Percentiles rank a stretch among this genome's conserved stretches.
phyloP scores from a whole-genome alignment of 2,888 invertebrate species.

The Noctua pronuba region DNA sequence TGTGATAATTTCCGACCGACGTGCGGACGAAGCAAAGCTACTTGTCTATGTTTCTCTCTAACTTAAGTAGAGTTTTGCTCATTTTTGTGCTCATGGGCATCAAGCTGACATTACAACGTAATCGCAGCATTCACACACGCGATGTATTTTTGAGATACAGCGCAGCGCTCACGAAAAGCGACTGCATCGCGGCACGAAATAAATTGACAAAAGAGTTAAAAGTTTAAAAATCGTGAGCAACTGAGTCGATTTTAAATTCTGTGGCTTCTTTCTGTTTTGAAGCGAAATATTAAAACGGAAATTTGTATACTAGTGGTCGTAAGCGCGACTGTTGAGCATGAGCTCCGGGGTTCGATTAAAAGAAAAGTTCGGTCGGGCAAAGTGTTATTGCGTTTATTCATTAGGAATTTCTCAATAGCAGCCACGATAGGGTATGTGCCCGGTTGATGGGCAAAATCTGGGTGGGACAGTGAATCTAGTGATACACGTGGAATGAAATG shows the following conservation, averaged over 20 bases:
- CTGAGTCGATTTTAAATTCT: slow-evolving; percentile 31
- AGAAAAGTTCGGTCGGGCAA: not conserved
- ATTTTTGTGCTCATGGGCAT: slow-evolving; percentile 34
- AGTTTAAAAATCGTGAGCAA: slow-evolving; percentile 42
- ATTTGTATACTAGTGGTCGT: not conserved
- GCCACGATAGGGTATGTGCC: too few relatives aligned
- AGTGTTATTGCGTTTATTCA: not conserved
- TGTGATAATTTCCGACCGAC: too few relatives aligned
- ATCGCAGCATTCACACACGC: slow-evolving; percentile 34
- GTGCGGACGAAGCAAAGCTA: not conserved
- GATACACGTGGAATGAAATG: not conserved
- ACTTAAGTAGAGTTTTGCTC: slow-evolving; percentile 1
- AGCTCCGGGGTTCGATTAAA: not conserved
- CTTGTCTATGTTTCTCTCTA: slow-evolving; percentile 1
- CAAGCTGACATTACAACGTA: slow-evolving; percentile 29
- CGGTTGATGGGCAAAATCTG: not conserved
- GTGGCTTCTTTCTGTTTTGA: slow-evolving; percentile 15
- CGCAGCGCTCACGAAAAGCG: slow-evolving; percentile 18
- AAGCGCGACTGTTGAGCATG: not conserved
- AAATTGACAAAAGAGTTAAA: slow-evolving; percentile 54
- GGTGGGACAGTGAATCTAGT: not conserved
- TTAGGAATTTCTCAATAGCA: not conserved
- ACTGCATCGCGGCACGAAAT: slow-evolving; percentile 40
- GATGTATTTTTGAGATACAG: slow-evolving; percentile 25
- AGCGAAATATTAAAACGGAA: slow-evolving; percentile 6